Evolutionary conservation across 2,888 invertebrate genomes (phyloP).

Genomic region (Tetanocera ferruginea): DNA sequence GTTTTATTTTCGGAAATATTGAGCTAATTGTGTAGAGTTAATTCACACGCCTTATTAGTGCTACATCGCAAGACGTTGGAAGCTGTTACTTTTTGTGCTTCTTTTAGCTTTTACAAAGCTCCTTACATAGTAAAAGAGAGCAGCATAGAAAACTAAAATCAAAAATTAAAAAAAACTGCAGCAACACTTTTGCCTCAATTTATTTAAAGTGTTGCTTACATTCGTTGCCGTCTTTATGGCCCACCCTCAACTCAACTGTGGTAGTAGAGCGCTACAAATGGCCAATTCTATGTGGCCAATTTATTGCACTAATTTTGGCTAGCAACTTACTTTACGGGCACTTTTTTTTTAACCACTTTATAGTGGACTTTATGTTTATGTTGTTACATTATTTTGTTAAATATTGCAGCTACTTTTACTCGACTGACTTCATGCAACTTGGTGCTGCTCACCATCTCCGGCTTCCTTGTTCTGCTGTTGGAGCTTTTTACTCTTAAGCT

Average conservation of each 20-base stretch:
- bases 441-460: background rate
- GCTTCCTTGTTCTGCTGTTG: background rate
- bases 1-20: too few relatives aligned
- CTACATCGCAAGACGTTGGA: too few relatives aligned
- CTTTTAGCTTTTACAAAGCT: background rate
- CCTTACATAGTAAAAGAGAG: background rate
- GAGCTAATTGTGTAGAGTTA: too few relatives aligned
- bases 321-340: slow-evolving; percentile 1
- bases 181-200: background rate
- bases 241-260: background rate
- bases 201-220: background rate
- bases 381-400: background rate
- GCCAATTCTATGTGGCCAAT: slow-evolving; percentile 16
- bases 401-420: background rate
- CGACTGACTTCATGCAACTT: background rate
- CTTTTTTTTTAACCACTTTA: slow-evolving; percentile 3
- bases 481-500: background rate
- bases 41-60: too few relatives aligned
- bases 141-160: background rate
- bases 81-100: too few relatives aligned
- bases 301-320: slow-evolving; percentile 27
- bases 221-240: background rate
- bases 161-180: background rate
- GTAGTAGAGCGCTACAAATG: slow-evolving; percentile 10
- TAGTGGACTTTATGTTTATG: slow-evolving; percentile 1